Conservation (phyloP, 92 coral and sea anemone species). For the Siderastrea radians region DNA sequence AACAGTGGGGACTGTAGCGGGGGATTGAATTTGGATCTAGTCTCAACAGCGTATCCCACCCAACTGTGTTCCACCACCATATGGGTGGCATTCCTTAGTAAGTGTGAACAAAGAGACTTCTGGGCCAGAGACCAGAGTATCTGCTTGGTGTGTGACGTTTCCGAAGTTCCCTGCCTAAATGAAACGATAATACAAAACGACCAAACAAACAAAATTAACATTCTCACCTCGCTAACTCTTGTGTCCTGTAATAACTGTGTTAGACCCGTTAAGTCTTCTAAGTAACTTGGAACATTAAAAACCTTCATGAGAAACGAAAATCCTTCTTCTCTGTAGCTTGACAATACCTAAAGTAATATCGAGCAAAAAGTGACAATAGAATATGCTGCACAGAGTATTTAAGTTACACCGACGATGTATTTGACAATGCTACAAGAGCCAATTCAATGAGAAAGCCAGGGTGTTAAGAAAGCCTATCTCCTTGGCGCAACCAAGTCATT, state of each 20-base stretch:
- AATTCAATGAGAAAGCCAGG: not conserved
- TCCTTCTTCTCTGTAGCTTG: conserved; percentile 81
- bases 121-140: no score
- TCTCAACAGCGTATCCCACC: no score
- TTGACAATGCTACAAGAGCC: not conserved
- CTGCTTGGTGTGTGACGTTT: no score
- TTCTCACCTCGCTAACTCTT: conserved; percentile 88
- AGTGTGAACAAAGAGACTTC: no score
- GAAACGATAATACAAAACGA: no score
- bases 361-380: not conserved
- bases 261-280: conserved; percentile 95
- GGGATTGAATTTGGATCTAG: no score
- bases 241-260: conserved; percentile 94
- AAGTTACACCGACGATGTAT: not conserved
- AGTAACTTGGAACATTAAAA: conserved; percentile 91
- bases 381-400: not conserved
- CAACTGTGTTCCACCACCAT: no score
- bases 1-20: no score
- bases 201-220: not conserved
- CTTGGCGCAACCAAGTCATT: not conserved
- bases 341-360: conserved; percentile 66
- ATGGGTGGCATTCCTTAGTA: no score
- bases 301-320: conserved; percentile 93
- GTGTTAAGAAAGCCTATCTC: not conserved
- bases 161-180: no score